Base-by-base conservation (phyloP, 2,888 invertebrate genomes). In the Lasioglossum zephyrum region DNA sequence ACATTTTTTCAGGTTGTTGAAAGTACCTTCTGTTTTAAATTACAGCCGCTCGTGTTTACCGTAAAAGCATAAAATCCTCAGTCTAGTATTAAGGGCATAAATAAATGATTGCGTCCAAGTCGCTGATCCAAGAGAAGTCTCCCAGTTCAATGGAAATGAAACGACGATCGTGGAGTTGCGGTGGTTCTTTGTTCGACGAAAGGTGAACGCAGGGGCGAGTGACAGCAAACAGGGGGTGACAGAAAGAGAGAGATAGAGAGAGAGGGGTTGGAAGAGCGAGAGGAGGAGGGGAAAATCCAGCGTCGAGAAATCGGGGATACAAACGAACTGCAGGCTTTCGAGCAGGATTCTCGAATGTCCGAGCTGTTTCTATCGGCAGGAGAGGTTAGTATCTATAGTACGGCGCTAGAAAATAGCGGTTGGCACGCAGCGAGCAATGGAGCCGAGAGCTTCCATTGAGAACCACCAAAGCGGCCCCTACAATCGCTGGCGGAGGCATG, bases 401-500 rank as follows among this genome's bases (percentile, higher is more conserved):
- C 53, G 53, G 9, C 18, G 79, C 39, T 36, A 73, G 80, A 83
- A 89, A 84, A 84, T 80, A 81, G 73, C 85, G 85, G 80, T 84
- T 75, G 70, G 73, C 74, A 49, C 66, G 75, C 41, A 70, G 81
- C 63, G 78, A 74, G 81, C 77, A 87, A 88, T 87, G 88, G 84
- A 77, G 77, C 72, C 53, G 57, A 49, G 63, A 9, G 47, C 36
- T 90, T 88, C 85, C 90, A 92, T 91, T 91, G 91, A 92, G 91
- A 91, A 92, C 89, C 91, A 90, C 92, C 88, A 91, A 90, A 90
- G 90, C 88, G 83, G 88, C 82, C 86, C 88, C 80, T 87, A 76
- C 75, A 69, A 82, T 82, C 74, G 76, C 78, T 84, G 76, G 36
- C 60, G 73, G 63, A 87, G 87, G 80, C 80, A 82, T 75, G 76